Conservation (phyloP, 2,113 vertebrate genomes). For the Thinocorus orbignyianus region DNA sequence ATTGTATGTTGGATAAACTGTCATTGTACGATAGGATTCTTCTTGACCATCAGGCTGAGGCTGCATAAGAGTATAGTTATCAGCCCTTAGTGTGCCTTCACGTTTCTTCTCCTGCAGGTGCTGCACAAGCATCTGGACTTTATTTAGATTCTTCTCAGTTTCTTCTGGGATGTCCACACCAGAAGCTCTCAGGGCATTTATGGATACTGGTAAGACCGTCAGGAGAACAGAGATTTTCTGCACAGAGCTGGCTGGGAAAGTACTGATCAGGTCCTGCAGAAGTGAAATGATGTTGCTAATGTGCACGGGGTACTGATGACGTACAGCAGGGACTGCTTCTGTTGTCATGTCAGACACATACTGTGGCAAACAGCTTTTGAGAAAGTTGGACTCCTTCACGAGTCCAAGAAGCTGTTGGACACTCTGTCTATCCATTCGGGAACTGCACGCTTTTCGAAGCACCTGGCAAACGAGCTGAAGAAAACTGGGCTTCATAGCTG, state of each 20-base stretch:
- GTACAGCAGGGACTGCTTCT: slow-evolving; percentile 65
- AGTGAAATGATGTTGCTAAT: slow-evolving; percentile 84
- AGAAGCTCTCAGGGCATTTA: slow-evolving; percentile 79
- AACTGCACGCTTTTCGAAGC: slow-evolving; percentile 83
- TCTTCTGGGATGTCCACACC: slow-evolving; percentile 79
- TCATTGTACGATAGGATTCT: slow-evolving; percentile 80
- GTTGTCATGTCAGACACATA: slow-evolving; percentile 82
- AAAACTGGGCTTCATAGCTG: slow-evolving; percentile 74
- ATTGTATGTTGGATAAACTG: slow-evolving; percentile 85
- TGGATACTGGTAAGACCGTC: slow-evolving; percentile 76
- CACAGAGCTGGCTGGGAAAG: slow-evolving; percentile 86
- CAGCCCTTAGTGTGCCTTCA: slow-evolving; percentile 82
- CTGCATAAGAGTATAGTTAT: slow-evolving; percentile 77
- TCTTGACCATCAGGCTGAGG: slow-evolving; percentile 51
- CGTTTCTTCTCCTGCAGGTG: slow-evolving; percentile 85
- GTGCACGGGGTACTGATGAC: slow-evolving; percentile 80
- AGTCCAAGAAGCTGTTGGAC: slow-evolving; percentile 80
- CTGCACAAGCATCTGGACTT: slow-evolving; percentile 73
- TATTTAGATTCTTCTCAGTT: slow-evolving; percentile 76
- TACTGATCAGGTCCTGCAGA: slow-evolving; percentile 81
- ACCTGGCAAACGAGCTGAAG: slow-evolving; percentile 85
- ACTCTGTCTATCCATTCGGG: slow-evolving; percentile 76
- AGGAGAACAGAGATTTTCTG: slow-evolving; percentile 80
- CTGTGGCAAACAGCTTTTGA: slow-evolving; percentile 78
- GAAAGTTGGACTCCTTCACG: slow-evolving; percentile 87